Base-by-base conservation (phyloP, 2,888 invertebrate genomes). In the Spicauda simplicius region DNA sequence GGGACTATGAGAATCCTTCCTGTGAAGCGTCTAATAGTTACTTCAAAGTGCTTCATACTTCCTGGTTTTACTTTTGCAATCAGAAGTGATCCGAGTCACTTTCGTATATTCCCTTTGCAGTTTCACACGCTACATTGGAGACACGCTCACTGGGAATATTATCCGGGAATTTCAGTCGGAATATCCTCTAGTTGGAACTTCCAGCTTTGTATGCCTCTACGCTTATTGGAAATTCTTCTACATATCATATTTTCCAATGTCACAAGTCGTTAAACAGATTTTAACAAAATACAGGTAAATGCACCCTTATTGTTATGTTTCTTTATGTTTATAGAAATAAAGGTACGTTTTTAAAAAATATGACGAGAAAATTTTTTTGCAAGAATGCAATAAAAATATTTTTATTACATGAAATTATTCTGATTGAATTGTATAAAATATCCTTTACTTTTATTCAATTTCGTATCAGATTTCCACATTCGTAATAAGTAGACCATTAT, bases 141-240 rank as follows among this genome's bases (percentile, higher is more conserved):
- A 16, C 20, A 16, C 20, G 10, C 63, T 56, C 63, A 50, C 56
- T 55, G 56, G 60, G 48, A 64, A 56, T 64, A 64, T 64, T 50
- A 50, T 55, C 18, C 30, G 19, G 48, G 63, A 56, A 64, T 56
- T 56, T 45, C 48, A 48, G 14, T 50, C 19, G 45, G n/a, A 64
- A 45, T 56, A 50, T 64, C 45, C 16, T 25, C 33, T n/a, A n/a
- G n/a, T n/a, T 50, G 48, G 16, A 60, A 52, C 52, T 50, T 20
- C 10, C 18, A 53, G 41, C 53, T 61, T 61, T 33, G 33, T 61
- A 14, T 54, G 45, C 30, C 45, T 48, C 14, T 30, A n/a, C 30
- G 56, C 56, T 64, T 64, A 64, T 56, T 56, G 50, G 25, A 64
- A 64, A 48, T 25, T 18, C 4, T 8, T 25, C 19, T 41, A 57